Evolutionary conservation across 2,888 invertebrate genomes (phyloP).

Genomic region (Dasypolia templi): DNA sequence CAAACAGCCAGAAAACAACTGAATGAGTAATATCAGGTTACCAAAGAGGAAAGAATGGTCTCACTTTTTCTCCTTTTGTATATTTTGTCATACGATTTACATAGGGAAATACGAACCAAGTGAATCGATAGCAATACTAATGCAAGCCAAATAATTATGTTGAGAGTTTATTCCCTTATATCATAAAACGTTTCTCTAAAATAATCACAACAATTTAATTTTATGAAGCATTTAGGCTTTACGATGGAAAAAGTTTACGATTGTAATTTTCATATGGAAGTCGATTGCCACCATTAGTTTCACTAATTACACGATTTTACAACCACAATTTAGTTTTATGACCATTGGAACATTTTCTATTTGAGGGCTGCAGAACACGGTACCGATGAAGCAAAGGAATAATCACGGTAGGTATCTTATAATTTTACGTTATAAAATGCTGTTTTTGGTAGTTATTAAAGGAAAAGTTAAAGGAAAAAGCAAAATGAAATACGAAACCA

Average conservation of each 20-base stretch:
- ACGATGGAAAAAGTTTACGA: conserved; percentile 78
- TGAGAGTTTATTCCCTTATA: conserved; percentile 66
- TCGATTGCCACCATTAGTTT: conserved; percentile 86
- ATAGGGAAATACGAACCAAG: conserved; percentile 62
- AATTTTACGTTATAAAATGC: conserved; percentile 81
- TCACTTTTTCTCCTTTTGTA: conserved; percentile 80
- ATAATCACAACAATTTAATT: conserved; percentile 75
- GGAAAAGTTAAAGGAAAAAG: conserved; percentile 11
- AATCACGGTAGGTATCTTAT: conserved; percentile 80
- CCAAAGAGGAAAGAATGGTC: conserved; percentile 83
- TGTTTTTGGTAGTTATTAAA: conserved; percentile 52
- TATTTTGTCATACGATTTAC: conserved; percentile 79
- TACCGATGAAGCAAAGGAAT: conserved; percentile 79
- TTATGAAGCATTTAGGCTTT: conserved; percentile 73
- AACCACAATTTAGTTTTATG: conserved; percentile 86
- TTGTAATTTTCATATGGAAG: conserved; percentile 82
- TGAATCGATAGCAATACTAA: conserved; percentile 63
- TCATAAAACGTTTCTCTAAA: conserved; percentile 64
- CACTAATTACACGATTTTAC: conserved; percentile 88
- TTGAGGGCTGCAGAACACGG: conserved; percentile 76
- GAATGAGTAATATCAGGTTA: conserved; percentile 89
- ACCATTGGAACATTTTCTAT: conserved; percentile 84
- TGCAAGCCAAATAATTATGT: conserved; percentile 62
- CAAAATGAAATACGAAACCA: conserved; percentile 18
- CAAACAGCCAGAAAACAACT: conserved; percentile 89